Percentiles rank a stretch among this genome's conserved stretches.
Conservation (phyloP, 2,113 vertebrate genomes). For the Bubo blakistoni region DNA sequence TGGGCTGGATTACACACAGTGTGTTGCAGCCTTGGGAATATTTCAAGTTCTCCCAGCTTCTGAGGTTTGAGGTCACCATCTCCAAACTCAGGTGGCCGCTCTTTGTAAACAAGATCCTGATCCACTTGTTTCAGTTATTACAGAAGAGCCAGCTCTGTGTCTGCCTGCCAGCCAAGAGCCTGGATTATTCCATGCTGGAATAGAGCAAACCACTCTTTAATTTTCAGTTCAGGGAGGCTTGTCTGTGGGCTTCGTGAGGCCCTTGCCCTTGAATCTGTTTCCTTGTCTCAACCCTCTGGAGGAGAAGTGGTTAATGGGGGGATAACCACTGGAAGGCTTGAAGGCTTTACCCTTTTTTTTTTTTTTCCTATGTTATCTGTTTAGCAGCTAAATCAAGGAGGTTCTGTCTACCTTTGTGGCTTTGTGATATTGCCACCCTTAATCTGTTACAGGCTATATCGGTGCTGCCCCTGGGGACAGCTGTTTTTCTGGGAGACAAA, state of each 20-base stretch:
- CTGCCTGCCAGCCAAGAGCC: not conserved
- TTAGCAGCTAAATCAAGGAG: not conserved
- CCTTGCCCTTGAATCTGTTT: not conserved
- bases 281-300: not conserved
- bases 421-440: not conserved
- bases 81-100: not conserved
- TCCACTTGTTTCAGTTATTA: not conserved
- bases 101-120: not conserved
- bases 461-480: not conserved
- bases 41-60: not conserved
- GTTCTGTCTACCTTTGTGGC: not conserved
- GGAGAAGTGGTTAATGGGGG: not conserved
- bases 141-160: not conserved
- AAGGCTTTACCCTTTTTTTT: not conserved
- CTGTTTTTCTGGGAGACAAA: not conserved
- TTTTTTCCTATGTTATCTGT: not conserved
- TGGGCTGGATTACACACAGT: not conserved
- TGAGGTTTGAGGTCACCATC: not conserved
- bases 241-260: rapidly evolving
- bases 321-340: not conserved
- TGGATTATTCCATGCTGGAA: not conserved
- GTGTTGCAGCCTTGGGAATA: not conserved
- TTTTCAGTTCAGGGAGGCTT: not conserved
- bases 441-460: not conserved
- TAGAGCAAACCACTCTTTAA: not conserved